Conservation (phyloP, 2,797 vertebrate genomes). For the Hephaestus fuliginosus region DNA sequence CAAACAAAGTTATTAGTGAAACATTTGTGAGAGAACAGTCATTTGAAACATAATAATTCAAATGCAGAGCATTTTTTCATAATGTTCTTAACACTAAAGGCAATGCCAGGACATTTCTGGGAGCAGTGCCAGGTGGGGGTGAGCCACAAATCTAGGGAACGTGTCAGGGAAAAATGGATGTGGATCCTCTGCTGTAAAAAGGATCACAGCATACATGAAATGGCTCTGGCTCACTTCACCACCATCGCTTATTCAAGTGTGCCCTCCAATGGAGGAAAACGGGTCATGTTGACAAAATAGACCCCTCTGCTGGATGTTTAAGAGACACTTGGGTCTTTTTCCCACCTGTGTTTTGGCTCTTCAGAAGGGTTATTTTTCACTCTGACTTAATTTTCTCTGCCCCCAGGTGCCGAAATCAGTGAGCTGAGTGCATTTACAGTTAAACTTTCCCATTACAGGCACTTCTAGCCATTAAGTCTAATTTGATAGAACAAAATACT, state of each 20-base stretch:
- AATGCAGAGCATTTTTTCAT: constrained; percentile 55
- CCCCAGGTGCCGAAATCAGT: constrained; percentile 22
- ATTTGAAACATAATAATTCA: constrained; percentile 64
- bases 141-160: constrained; percentile 62
- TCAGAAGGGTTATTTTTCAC: constrained; percentile 22
- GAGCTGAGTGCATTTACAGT: constrained; percentile 26
- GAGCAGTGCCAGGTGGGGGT: constrained; percentile 59
- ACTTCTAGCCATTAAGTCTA: constrained; percentile 13
- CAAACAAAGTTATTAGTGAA: constrained; percentile 55
- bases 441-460: constrained; percentile 4
- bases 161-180: constrained; percentile 40
- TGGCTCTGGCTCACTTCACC: constrained; percentile 35
- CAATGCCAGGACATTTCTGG: constrained; percentile 59
- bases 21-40: constrained; percentile 51
- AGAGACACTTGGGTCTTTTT: constrained; percentile 26
- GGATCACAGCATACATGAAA: constrained; percentile 40
- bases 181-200: constrained; percentile 47
- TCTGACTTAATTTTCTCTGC: constrained; percentile 14
- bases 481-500: constrained; percentile 19
- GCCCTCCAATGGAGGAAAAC: constrained; percentile 77
- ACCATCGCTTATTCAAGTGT: constrained; percentile 74
- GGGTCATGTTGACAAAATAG: constrained; percentile 61
- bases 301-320: constrained; percentile 32
- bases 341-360: constrained; percentile 19
- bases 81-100: constrained; percentile 60